A percentile compares a stretch with the other conserved stretches of the same genome.
phyloP scores from a whole-genome alignment of 2,888 invertebrate species.

The Mystacides longicornis region DNA sequence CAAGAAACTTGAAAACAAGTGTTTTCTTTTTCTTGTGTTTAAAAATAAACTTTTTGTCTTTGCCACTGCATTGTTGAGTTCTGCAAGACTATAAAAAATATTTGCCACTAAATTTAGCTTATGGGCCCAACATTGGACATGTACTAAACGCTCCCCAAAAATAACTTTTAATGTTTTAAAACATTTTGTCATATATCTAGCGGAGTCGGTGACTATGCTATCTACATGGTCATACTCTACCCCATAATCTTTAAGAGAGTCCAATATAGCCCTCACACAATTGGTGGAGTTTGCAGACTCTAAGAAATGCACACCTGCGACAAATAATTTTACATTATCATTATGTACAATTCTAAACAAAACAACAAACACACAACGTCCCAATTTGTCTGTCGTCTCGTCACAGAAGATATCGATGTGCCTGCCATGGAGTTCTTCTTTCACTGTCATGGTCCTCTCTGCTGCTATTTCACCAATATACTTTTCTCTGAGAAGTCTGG shows the following conservation, averaged over 20 bases:
- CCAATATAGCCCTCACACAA: constrained; percentile 6
- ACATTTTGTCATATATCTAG: constrained; percentile 6
- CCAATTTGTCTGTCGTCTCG: neutral
- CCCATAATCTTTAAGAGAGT: neutral
- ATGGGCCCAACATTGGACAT: neutral
- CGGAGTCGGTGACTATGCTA: constrained; percentile 7
- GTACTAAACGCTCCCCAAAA: constrained; percentile 3
- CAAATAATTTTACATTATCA: neutral
- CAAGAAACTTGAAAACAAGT: neutral
- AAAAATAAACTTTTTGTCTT: neutral
- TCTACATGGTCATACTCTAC: constrained; percentile 1
- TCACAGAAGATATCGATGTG: neutral
- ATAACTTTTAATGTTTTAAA: constrained; percentile 3
- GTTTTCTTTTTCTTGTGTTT: neutral
- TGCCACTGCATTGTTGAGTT: neutral
- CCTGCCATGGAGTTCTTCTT: neutral
- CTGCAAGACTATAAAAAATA: no score
- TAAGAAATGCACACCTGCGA: constrained; percentile 6
- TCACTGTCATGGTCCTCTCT: neutral
- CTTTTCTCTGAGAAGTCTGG: neutral
- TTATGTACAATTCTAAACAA: neutral
- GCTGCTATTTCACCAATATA: neutral
- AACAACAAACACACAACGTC: neutral
- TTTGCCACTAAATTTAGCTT: neutral
- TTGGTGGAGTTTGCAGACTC: constrained; percentile 5